phyloP scores from a whole-genome alignment of 2,888 invertebrate genomes.

The Orchestes rusci region DNA sequence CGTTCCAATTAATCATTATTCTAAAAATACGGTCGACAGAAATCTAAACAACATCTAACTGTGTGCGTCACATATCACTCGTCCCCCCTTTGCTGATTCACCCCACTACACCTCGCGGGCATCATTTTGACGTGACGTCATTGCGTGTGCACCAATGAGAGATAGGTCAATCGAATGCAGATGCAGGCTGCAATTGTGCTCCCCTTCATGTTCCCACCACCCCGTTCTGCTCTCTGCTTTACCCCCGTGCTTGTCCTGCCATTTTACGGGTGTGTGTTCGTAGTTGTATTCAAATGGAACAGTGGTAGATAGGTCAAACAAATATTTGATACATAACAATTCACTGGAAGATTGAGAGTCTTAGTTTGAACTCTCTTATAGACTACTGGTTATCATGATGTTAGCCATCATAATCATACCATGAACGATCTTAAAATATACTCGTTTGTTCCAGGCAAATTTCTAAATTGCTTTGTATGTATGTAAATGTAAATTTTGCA shows the following conservation, averaged over 20 bases:
- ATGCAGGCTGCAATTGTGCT: constrained; percentile 23
- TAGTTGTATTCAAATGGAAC: not conserved
- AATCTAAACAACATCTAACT: constrained; percentile 13
- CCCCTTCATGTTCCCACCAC: not conserved
- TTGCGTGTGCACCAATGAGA: constrained; percentile 25
- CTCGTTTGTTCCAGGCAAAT: too few species aligned
- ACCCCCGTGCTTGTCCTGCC: constrained; percentile 8
- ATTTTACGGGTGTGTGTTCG: constrained; percentile 15
- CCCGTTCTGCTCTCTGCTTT: not conserved
- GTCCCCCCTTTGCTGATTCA: constrained; percentile 1
- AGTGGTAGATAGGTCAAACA: not conserved
- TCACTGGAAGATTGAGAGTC: too few species aligned
- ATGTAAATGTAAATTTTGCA: too few species aligned
- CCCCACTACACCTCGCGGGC: not conserved
- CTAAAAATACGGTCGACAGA: constrained; percentile 12
- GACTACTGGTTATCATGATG: too few species aligned
- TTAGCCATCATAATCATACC: too few species aligned
- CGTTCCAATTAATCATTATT: constrained; percentile 18
- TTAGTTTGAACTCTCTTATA: too few species aligned
- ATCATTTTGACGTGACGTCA: constrained; percentile 13
- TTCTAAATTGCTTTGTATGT: too few species aligned
- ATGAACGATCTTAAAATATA: too few species aligned
- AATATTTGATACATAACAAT: too few species aligned
- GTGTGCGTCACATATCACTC: constrained; percentile 9
- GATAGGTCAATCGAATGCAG: constrained; percentile 25